Conservation (phyloP, 2,797 vertebrate species). For the Sebastes oblongus region DNA sequence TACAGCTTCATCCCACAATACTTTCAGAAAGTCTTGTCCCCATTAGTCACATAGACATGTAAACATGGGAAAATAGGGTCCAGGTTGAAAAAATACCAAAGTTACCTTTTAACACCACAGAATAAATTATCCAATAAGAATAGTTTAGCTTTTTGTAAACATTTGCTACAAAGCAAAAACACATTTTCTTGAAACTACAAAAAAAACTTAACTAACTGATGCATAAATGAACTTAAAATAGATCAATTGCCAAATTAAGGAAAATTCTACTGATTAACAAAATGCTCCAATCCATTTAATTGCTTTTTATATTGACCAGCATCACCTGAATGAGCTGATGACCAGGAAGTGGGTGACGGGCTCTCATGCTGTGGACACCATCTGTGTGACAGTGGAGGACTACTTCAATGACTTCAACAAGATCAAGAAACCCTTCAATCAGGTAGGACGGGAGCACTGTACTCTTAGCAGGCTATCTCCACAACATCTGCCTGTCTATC, state of each 20-base stretch:
- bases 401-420: constrained; percentile 98
- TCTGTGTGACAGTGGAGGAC: constrained; percentile 97
- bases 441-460: constrained; percentile 75
- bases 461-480: background rate
- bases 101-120: no score
- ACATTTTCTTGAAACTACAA: background rate
- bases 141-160: background rate
- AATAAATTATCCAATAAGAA: background rate
- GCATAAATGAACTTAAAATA: background rate
- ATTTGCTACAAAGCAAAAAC: background rate
- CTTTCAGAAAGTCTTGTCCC: no score
- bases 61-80: no score
- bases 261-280: background rate
- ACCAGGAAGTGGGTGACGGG: constrained; percentile 94
- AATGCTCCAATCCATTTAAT: background rate
- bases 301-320: constrained; percentile 71
- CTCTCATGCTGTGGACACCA: constrained; percentile 94
- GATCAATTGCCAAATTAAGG: background rate
- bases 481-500: no score
- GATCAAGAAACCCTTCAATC: constrained; percentile 95
- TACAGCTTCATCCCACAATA: no score
- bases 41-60: no score
- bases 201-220: background rate
- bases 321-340: constrained; percentile 92
- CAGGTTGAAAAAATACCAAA: no score